These are phyloP conservation scores for Spisula solida DNA, from an alignment of 2,888 invertebrate genomes.

Conservation along the genomic window DNA sequence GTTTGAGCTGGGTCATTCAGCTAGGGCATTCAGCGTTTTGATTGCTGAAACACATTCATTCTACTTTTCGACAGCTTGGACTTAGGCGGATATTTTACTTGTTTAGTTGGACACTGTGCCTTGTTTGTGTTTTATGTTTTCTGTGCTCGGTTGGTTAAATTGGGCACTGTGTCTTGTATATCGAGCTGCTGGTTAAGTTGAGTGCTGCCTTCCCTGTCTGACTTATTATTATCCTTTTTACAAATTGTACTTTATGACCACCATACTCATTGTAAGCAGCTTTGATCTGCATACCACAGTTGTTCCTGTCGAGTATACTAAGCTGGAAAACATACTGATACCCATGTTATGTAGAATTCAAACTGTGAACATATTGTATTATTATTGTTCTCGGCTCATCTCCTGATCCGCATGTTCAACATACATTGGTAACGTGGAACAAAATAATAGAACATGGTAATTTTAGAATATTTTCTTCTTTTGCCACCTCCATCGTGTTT, in stretches of 20 bases:
- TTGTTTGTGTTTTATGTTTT: too few species aligned
- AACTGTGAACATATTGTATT: conserved; percentile 9
- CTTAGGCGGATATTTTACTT: too few species aligned
- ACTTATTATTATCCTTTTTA: too few species aligned
- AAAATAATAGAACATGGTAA: background rate
- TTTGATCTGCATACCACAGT: conserved; percentile 33
- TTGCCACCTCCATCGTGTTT: background rate
- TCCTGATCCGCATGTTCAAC: background rate
- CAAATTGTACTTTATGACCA: background rate
- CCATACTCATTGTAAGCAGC: background rate
- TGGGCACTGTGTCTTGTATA: too few species aligned
- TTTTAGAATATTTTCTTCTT: background rate
- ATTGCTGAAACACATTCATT: too few species aligned
- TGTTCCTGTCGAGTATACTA: background rate
- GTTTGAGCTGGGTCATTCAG: too few species aligned
- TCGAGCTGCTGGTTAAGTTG: too few species aligned
- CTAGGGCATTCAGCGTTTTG: too few species aligned
- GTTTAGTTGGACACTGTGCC: too few species aligned
- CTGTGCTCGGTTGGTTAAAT: too few species aligned
- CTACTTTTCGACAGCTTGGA: too few species aligned
- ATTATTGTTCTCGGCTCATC: background rate
- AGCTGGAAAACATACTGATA: background rate
- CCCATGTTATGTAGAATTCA: conserved; percentile 12
- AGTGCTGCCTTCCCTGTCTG: too few species aligned
- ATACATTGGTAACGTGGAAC: background rate